Conservation (phyloP, 2,797 vertebrate species). For the Liasis olivaceus region DNA sequence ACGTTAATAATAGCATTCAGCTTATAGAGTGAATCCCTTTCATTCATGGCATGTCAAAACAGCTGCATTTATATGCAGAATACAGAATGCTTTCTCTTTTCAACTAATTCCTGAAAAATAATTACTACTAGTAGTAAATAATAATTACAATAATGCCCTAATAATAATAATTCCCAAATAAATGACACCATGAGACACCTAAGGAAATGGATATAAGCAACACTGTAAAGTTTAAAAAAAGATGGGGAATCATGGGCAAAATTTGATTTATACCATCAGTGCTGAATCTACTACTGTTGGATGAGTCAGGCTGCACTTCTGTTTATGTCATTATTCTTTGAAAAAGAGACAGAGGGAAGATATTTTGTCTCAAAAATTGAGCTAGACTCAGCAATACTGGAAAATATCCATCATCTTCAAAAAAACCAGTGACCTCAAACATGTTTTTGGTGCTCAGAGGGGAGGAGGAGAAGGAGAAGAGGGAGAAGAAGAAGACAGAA, state of each 20-base stretch:
- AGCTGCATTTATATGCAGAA: constrained; percentile 4
- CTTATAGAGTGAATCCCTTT: background rate
- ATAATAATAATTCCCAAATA: background rate
- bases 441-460: constrained; percentile 59
- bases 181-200: constrained; percentile 17
- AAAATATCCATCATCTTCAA: constrained; percentile 59
- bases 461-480: background rate
- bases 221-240: constrained; percentile 33
- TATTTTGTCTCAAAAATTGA: constrained; percentile 61
- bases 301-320: constrained; percentile 62
- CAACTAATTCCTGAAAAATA: background rate
- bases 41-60: constrained; percentile 18
- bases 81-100: background rate
- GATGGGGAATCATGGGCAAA: constrained; percentile 53
- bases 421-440: constrained; percentile 59
- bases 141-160: background rate
- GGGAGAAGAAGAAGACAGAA: background rate
- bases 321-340: constrained; percentile 63
- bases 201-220: constrained; percentile 25
- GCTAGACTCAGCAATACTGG: constrained; percentile 50
- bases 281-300: background rate
- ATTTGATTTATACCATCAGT: constrained; percentile 58
- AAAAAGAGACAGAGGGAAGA: constrained; percentile 58
- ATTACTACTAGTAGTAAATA: background rate
- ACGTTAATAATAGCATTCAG: background rate